Conservation (phyloP, 2,888 invertebrate species). For the Rhamnusium bicolor region DNA sequence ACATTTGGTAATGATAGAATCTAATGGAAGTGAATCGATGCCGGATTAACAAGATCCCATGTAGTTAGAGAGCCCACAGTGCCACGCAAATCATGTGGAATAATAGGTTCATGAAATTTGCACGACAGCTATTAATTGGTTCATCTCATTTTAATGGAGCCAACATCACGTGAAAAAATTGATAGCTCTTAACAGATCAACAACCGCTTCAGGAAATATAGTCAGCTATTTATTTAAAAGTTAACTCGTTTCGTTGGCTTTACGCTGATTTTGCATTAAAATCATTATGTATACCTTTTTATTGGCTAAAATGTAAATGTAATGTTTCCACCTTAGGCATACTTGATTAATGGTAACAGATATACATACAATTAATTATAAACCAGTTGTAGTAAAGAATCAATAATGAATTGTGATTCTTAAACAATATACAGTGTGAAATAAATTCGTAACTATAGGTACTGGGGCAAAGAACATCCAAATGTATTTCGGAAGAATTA, state of each 20-base stretch:
- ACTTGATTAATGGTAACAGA: no score
- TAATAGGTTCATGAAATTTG: conserved; percentile 5
- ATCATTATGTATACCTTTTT: not conserved
- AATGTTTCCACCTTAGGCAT: no score
- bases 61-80: not conserved
- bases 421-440: no score
- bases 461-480: no score
- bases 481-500: no score
- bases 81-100: not conserved
- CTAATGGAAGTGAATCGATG: conserved; percentile 2
- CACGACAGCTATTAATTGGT: conserved; percentile 22
- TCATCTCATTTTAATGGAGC: conserved; percentile 12
- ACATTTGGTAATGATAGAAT: not conserved
- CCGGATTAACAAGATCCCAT: not conserved
- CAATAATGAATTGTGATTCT: no score
- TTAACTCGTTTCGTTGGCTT: not conserved
- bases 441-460: no score
- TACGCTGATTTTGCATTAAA: not conserved
- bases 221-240: not conserved
- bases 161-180: conserved; percentile 18
- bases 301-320: no score
- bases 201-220: not conserved
- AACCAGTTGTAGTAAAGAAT: no score
- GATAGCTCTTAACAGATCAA: conserved; percentile 13
- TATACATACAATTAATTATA: no score